phyloP scores from a whole-genome alignment of 2,113 vertebrate genomes.

The Pseudorasbora parva region DNA sequence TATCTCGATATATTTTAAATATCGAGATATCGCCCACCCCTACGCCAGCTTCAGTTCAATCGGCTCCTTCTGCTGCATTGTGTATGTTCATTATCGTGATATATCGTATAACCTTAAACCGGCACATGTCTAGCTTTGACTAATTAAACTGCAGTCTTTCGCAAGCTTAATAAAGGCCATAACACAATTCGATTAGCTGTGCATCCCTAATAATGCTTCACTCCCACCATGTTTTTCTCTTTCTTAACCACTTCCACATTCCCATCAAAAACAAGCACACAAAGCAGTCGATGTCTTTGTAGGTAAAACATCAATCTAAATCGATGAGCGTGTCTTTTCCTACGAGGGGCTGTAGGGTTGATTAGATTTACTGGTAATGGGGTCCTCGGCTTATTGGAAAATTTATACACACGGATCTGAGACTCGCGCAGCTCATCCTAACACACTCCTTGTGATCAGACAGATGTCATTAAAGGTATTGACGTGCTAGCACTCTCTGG shows the following conservation, averaged over 20 bases:
- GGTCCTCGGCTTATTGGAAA: slow-evolving; percentile 25
- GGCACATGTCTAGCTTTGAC: too few relatives aligned
- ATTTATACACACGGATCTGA: neutral
- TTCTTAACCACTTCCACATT: slow-evolving; percentile 22
- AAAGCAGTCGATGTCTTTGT: slow-evolving; percentile 19
- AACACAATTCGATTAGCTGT: neutral
- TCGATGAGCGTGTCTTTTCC: slow-evolving; percentile 3
- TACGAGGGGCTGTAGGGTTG: slow-evolving; percentile 16
- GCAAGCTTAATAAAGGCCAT: neutral
- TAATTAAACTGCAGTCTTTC: too few relatives aligned
- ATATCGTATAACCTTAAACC: too few relatives aligned
- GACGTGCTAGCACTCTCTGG: slow-evolving; percentile 17
- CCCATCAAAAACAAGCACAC: slow-evolving; percentile 19
- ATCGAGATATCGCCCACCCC: too few relatives aligned
- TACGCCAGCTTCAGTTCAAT: too few relatives aligned
- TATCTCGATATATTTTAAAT: too few relatives aligned
- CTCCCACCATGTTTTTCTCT: neutral
- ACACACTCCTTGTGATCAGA: slow-evolving; percentile 22
- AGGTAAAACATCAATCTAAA: slow-evolving; percentile 37
- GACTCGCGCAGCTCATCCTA: neutral
- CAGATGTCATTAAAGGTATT: slow-evolving; percentile 45
- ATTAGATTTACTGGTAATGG: slow-evolving; percentile 38
- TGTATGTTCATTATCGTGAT: too few relatives aligned
- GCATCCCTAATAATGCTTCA: neutral
- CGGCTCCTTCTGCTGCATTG: too few relatives aligned